A percentile compares a stretch with the other conserved stretches of the same genome.
phyloP scores from a whole-genome alignment of 2,888 invertebrate genomes.

The Mesochorus sp. region DNA sequence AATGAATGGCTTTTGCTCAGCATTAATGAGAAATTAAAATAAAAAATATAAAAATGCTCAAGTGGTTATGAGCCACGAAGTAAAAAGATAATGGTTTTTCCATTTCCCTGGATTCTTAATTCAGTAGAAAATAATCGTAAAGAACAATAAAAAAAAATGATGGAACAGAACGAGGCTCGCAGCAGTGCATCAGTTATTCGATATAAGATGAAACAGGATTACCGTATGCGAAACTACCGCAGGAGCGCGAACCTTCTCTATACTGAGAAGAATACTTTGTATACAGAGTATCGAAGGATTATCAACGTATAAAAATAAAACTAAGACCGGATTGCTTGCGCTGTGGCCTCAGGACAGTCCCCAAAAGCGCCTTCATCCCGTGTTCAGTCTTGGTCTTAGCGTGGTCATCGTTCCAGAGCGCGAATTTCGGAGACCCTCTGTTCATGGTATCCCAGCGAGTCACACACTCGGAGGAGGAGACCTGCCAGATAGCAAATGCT shows the following conservation, averaged over 20 bases:
- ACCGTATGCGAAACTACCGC: constrained; percentile 22
- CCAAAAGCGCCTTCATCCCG: constrained; percentile 24
- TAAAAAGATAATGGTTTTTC: background rate
- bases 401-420: constrained; percentile 25
- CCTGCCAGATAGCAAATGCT: constrained; percentile 68
- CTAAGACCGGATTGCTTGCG: constrained; percentile 16
- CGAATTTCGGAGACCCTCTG: constrained; percentile 54
- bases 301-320: constrained; percentile 23
- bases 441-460: constrained; percentile 72
- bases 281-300: constrained; percentile 38
- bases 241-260: constrained; percentile 36
- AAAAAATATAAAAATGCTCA: background rate
- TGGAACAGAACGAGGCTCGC: background rate
- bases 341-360: constrained; percentile 7
- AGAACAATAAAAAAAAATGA: background rate
- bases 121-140: background rate
- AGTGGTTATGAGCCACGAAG: background rate
- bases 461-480: constrained; percentile 19
- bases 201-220: constrained; percentile 32
- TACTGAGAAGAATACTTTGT: too few relatives aligned
- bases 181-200: background rate
- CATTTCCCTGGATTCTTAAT: background rate
- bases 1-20: constrained; percentile 7
- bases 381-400: constrained; percentile 11
- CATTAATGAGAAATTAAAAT: too few relatives aligned